phyloP scores from a whole-genome alignment of 2,113 vertebrate species.

The Podarcis muralis region DNA sequence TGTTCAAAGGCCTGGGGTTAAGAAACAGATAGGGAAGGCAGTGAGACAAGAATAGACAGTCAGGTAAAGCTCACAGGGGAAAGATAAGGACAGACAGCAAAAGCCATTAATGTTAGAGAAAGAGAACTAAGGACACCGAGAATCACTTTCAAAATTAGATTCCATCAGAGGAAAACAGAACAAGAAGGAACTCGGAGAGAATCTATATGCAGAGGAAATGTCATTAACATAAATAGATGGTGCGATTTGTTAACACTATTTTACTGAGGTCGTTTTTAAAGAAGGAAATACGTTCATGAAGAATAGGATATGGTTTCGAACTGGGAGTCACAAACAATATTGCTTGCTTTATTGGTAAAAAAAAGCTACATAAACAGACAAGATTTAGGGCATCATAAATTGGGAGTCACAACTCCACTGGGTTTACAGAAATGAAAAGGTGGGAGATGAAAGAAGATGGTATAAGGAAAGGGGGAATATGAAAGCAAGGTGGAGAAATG shows the following conservation, averaged over 20 bases:
- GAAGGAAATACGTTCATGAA: neutral
- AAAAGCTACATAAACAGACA: neutral
- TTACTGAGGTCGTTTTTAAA: neutral
- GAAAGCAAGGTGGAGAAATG: neutral
- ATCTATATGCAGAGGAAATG: constrained; percentile 4
- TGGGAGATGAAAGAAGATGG: neutral
- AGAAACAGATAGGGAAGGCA: constrained; percentile 14
- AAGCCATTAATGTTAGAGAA: constrained; percentile 55
- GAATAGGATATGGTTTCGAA: neutral
- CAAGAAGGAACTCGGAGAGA: neutral
- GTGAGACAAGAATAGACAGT: constrained; percentile 35
- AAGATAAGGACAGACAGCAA: constrained; percentile 48
- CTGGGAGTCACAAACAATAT: neutral
- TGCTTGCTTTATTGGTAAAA: neutral
- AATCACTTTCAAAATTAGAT: constrained; percentile 22
- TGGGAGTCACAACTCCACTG: neutral
- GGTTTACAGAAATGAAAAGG: neutral
- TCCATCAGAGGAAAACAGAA: neutral
- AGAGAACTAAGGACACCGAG: constrained; percentile 28
- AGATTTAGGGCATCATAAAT: neutral
- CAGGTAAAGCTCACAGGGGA: constrained; percentile 37
- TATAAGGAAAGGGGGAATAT: neutral
- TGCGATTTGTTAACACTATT: neutral
- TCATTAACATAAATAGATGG: constrained; percentile 11
- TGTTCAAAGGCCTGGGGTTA: constrained; percentile 35